These are phyloP conservation scores for Calyptommatus sinebrachiatus DNA, from an alignment of 2,113 vertebrate species.

Conservation along the genomic window DNA sequence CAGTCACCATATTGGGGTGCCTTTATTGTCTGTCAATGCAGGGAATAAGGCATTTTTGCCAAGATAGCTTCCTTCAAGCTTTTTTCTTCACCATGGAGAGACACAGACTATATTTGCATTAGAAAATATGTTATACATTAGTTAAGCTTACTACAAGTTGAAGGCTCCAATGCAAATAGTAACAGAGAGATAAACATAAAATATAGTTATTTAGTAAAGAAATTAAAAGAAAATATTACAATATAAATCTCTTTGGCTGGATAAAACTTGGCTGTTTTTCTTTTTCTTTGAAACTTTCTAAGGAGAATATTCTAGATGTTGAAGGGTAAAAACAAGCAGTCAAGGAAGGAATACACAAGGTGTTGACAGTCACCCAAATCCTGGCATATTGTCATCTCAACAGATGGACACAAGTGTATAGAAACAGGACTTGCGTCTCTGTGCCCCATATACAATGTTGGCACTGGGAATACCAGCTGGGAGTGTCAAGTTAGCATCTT, in stretches of 20 bases:
- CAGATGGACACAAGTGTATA: constrained; percentile 60
- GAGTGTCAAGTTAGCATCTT: constrained; percentile 20
- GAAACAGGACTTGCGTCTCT: constrained; percentile 24
- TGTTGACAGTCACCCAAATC: constrained; percentile 28
- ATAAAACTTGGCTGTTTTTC: not conserved
- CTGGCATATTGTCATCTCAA: constrained; percentile 44
- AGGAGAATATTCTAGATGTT: no score
- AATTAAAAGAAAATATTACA: not conserved
- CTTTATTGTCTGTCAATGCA: no score
- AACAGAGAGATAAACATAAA: no score
- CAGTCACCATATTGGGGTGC: no score
- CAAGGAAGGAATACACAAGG: not conserved
- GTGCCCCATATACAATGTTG: not conserved
- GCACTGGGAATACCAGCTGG: constrained; percentile 34
- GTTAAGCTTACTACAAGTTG: no score
- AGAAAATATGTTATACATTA: no score
- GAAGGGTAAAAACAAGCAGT: not conserved
- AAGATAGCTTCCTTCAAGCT: no score
- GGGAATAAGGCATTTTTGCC: no score
- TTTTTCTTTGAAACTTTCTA: no score
- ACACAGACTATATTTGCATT: no score
- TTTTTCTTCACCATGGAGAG: no score
- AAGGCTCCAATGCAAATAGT: no score
- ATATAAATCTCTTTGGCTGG: not conserved
- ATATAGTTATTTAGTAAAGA: not conserved